These are phyloP conservation scores for Marcusenius ussheri DNA, from an alignment of 2,113 vertebrate genomes.

Conservation along the genomic window DNA sequence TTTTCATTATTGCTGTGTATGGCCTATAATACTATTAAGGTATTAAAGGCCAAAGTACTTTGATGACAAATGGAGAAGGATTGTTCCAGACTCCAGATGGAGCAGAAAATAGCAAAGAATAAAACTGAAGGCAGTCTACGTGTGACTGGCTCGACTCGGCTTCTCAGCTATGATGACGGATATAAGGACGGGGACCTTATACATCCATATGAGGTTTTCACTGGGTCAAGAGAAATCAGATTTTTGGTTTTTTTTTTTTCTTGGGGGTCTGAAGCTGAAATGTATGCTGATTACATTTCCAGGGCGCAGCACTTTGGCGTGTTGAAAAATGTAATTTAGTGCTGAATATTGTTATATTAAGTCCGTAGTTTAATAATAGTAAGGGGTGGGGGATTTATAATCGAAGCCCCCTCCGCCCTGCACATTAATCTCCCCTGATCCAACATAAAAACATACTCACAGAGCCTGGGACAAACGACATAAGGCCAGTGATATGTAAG, in stretches of 20 bases:
- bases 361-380: not conserved
- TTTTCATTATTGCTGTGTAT: not conserved
- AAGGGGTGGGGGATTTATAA: not conserved
- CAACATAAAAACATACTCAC: not conserved
- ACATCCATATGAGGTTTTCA: not conserved
- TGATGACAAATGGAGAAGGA: not conserved
- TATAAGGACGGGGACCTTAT: not conserved
- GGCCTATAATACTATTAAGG: not conserved
- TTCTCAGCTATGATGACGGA: not conserved
- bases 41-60: not conserved
- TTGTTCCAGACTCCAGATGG: not conserved
- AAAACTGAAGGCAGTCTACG: not conserved
- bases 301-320: not conserved
- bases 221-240: not conserved
- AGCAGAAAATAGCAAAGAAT: too few species aligned
- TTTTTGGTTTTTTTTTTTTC: not conserved
- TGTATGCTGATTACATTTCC: not conserved
- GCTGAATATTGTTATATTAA: not conserved
- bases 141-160: not conserved
- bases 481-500: not conserved
- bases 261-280: not conserved
- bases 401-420: not conserved
- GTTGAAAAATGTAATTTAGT: not conserved
- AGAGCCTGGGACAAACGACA: not conserved
- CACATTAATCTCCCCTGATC: not conserved